Conservation (phyloP, 2,888 invertebrate genomes). For the Drosophila atripex region DNA sequence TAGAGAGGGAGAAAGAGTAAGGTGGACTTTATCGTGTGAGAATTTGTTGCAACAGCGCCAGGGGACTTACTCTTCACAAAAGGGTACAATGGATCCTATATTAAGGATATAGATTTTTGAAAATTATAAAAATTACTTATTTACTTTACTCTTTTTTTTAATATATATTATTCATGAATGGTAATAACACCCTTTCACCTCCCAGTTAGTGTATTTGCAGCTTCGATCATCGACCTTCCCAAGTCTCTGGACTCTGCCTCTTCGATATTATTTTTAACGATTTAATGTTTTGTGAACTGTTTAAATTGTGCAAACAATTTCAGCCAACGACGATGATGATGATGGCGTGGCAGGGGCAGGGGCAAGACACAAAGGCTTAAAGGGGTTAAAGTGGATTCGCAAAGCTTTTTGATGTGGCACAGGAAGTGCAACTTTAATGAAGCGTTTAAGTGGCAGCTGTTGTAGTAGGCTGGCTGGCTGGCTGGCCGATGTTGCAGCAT, state of each 20-base stretch:
- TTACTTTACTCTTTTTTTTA: no score
- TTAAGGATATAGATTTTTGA: no score
- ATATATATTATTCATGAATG: background rate
- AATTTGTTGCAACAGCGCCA: conserved; percentile 44
- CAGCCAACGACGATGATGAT: conserved; percentile 60
- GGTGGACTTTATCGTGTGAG: conserved; percentile 59
- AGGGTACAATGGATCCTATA: no score
- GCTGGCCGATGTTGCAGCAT: conserved; percentile 33
- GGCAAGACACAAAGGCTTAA: conserved; percentile 10
- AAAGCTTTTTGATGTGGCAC: conserved; percentile 70
- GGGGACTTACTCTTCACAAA: background rate
- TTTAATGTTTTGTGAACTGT: conserved; percentile 79
- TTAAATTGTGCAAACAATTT: conserved; percentile 80
- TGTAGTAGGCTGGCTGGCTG: conserved; percentile 27
- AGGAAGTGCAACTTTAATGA: conserved; percentile 79
- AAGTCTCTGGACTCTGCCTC: conserved; percentile 12
- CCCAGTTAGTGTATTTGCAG: conserved; percentile 13
- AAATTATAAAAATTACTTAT: no score
- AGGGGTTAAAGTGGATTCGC: conserved; percentile 45
- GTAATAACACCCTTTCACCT: no score
- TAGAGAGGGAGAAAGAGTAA: conserved; percentile 5
- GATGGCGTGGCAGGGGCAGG: conserved; percentile 8
- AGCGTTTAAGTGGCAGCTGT: conserved; percentile 74
- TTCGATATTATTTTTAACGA: conserved; percentile 68
- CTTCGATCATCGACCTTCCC: conserved; percentile 1